Percentiles rank a stretch among this genome's conserved stretches.
These are phyloP conservation scores for Pomatostomus ruficeps DNA, from an alignment of 2,113 vertebrate species.

Conservation along the genomic window DNA sequence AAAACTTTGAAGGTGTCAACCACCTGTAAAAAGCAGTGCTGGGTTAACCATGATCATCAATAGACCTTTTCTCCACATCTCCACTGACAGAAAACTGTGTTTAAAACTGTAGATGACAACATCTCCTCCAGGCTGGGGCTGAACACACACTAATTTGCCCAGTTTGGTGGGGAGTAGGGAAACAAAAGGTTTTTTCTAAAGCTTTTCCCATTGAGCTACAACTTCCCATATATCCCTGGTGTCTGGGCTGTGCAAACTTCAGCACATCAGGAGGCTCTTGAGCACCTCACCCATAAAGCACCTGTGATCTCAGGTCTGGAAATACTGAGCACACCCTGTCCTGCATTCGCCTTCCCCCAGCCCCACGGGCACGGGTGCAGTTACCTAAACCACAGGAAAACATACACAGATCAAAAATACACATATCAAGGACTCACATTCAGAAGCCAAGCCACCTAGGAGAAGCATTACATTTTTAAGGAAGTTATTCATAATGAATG, in stretches of 20 bases:
- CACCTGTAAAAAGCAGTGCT: neutral
- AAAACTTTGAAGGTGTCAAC: accelerated
- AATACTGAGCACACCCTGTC: neutral
- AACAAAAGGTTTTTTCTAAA: neutral
- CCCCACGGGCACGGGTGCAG: neutral
- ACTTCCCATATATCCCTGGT: accelerated
- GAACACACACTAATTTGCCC: neutral
- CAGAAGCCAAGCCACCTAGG: neutral
- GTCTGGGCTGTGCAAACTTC: neutral
- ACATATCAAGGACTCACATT: neutral
- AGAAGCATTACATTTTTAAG: neutral
- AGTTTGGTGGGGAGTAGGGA: neutral
- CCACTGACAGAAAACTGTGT: neutral
- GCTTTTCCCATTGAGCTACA: neutral
- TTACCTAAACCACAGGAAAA: neutral
- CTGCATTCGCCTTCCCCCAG: neutral
- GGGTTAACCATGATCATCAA: neutral
- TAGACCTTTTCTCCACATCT: neutral
- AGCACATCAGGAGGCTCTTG: neutral
- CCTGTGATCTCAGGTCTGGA: neutral
- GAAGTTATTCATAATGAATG: slow-evolving; percentile 10
- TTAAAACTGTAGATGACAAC: neutral
- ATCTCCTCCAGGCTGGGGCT: neutral
- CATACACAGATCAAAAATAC: neutral
- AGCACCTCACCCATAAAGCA: neutral